Evolutionary conservation across 2,113 vertebrate genomes (phyloP), one percentile per base, ranked within the genome.

Genomic region (Trinectes maculatus): DNA sequence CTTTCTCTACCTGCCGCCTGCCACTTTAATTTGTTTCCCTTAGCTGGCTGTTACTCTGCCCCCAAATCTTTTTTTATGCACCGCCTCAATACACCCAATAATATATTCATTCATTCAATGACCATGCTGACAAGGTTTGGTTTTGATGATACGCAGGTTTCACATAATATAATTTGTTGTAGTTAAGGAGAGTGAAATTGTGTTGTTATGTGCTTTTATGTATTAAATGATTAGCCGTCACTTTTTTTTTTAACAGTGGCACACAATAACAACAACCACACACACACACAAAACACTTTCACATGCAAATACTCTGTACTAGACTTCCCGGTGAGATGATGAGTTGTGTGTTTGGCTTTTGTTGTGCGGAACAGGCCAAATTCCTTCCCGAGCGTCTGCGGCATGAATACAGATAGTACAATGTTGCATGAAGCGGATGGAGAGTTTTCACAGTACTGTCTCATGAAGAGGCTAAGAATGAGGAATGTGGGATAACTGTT

Each of bases 321-420:
- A 29, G 33, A 28, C 21, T 79, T 84, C 75, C 71, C n/a, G 18
- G 31, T 21, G 67, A 71, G 52, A 63, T 67, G 65, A 13, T 18
- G 0, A 46, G 53, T 55, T 51, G 62, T 39, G 46, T 71, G 51
- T 79, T 82, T 84, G 80, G 58, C 77, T 79, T 54, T 54, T 57
- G 73, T 62, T 63, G 52, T 26, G 47, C 86, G 66, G 74, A 71
- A 42, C 47, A 74, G 57, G 59, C 86, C n/a, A n/a, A n/a, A n/a
- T 74, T 64, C 43, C 68, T 83, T 87, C 61, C 77, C 62, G 71
- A 67, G 55, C 77, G 12, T 37, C 65, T 44, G 72, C 70, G 61
- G 67, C 83, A 72, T 77, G 66, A 79, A 74, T 77, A 77, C 54
- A 75, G 82, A 79, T 74, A 71, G 69, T 87, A 84, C 85, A 89